Percentiles rank a stretch among this genome's conserved stretches.
Evolutionary conservation across 2,888 invertebrate genomes (phyloP).

Genomic region (Catocala nupta): DNA sequence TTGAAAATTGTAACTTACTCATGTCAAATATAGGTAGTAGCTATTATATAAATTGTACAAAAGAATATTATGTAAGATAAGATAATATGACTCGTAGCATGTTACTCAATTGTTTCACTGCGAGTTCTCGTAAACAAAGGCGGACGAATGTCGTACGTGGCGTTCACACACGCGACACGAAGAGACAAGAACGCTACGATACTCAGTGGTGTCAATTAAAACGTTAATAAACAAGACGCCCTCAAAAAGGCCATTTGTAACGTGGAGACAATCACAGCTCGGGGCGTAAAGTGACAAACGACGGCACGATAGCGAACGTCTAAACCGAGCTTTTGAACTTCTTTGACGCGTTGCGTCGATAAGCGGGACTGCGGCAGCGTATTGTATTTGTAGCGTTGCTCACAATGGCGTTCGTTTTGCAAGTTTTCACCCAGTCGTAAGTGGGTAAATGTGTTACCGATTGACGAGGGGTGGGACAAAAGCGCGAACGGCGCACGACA

Average conservation of each 20-base stretch:
- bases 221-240: slow-evolving; percentile 63
- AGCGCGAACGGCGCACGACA: slow-evolving; percentile 53
- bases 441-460: slow-evolving; percentile 86
- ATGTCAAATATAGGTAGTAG: too few relatives aligned
- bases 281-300: slow-evolving; percentile 83
- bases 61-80: slow-evolving; percentile 5
- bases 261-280: slow-evolving; percentile 74
- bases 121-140: slow-evolving; percentile 34
- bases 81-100: slow-evolving; percentile 8
- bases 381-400: slow-evolving; percentile 66
- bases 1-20: neutral
- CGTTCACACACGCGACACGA: slow-evolving; percentile 27
- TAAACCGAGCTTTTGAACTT: slow-evolving; percentile 85
- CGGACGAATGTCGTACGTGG: slow-evolving; percentile 36
- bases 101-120: slow-evolving; percentile 17
- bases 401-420: slow-evolving; percentile 81
- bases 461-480: slow-evolving; percentile 75
- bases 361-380: slow-evolving; percentile 69
- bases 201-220: slow-evolving; percentile 74
- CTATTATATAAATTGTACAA: neutral
- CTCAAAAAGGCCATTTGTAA: slow-evolving; percentile 82
- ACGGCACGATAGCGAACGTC: slow-evolving; percentile 72
- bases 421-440: slow-evolving; percentile 83
- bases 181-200: slow-evolving; percentile 28
- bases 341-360: slow-evolving; percentile 82